Evolutionary conservation across 2,888 invertebrate genomes (phyloP).

Genomic region (Salticus scenicus): DNA sequence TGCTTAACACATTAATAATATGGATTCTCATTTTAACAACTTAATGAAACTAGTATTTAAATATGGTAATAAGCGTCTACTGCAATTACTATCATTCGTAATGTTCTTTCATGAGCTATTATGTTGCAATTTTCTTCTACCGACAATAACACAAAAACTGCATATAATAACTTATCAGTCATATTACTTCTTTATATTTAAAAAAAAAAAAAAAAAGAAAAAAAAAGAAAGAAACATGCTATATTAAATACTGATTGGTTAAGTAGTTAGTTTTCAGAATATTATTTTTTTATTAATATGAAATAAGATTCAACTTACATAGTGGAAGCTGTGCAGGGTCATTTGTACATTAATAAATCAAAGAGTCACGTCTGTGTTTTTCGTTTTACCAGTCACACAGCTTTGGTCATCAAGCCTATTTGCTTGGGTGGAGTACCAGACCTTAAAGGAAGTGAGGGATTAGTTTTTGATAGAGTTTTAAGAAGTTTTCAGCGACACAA

Average conservation of each 20-base stretch:
- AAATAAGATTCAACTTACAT: background rate
- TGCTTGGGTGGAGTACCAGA: background rate
- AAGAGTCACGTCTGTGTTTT: background rate
- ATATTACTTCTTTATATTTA: background rate
- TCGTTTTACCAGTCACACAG: background rate
- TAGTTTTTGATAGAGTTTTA: too few relatives aligned
- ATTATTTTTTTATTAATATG: background rate
- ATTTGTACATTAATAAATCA: conserved; percentile 7
- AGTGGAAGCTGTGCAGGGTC: background rate
- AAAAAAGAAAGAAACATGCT: too few relatives aligned
- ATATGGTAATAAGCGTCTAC: background rate
- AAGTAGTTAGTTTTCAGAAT: background rate
- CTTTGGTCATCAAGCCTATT: background rate
- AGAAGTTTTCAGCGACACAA: background rate
- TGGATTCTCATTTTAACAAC: too few relatives aligned
- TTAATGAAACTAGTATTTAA: too few relatives aligned
- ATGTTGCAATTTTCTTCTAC: background rate
- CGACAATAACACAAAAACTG: background rate
- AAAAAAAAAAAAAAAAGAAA: too few relatives aligned
- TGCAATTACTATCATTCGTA: background rate
- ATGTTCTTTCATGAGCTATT: background rate
- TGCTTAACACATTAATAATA: too few relatives aligned
- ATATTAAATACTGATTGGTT: too few relatives aligned
- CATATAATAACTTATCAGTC: background rate
- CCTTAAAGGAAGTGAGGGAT: background rate